Percentiles rank a stretch among this genome's conserved stretches.
Evolutionary conservation across 2,113 vertebrate species (phyloP).

Genomic region (Tretioscincus oriximinensis): DNA sequence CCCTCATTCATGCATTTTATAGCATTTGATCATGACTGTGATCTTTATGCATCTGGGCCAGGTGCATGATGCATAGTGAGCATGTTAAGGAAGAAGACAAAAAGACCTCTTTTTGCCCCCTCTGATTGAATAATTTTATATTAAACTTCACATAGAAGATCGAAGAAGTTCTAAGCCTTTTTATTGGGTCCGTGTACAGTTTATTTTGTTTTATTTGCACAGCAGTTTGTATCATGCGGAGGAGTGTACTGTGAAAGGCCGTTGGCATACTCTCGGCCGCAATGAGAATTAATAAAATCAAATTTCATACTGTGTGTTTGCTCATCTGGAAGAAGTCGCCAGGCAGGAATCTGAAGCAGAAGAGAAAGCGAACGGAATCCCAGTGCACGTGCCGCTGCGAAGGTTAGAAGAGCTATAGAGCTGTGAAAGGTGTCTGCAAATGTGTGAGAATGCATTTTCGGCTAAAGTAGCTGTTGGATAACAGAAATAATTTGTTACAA

Average conservation of each 20-base stretch:
- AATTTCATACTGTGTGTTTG: not conserved
- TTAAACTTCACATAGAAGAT: not conserved
- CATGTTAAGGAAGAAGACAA: not conserved
- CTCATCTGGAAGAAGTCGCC: constrained; percentile 28
- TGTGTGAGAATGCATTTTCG: constrained; percentile 10
- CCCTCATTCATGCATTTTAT: constrained; percentile 88
- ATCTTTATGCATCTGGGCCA: rapidly evolving
- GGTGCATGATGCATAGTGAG: not conserved
- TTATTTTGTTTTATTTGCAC: not conserved
- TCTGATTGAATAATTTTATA: not conserved
- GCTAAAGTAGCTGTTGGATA: not conserved
- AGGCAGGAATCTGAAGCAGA: constrained; percentile 10
- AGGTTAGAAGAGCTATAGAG: not conserved
- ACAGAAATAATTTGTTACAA: not conserved
- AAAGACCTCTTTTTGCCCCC: too few species aligned
- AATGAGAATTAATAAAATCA: constrained; percentile 14
- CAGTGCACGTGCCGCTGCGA: not conserved
- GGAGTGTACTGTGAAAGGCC: constrained; percentile 31
- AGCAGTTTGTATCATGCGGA: constrained; percentile 10
- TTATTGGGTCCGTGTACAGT: constrained; percentile 15
- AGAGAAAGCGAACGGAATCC: constrained; percentile 30
- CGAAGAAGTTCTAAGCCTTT: not conserved
- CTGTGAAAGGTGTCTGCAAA: not conserved
- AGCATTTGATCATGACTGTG: not conserved
- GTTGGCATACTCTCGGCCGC: not conserved